Evolutionary conservation across 2,797 vertebrate genomes (phyloP).

Genomic region (Lepilemur septentrionalis): DNA sequence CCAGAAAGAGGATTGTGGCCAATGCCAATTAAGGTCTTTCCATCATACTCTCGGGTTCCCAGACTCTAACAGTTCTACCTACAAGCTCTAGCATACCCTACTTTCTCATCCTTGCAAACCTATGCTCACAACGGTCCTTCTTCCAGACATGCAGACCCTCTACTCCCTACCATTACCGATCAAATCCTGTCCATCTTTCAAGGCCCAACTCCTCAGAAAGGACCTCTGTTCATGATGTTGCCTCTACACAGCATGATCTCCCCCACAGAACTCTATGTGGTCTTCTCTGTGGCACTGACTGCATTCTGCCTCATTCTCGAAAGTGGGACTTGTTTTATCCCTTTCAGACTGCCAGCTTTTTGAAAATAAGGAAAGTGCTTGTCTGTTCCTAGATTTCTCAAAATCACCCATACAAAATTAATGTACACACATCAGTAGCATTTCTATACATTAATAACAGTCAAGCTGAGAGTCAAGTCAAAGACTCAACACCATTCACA

Average conservation of each 20-base stretch:
- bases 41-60: neutral
- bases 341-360: neutral
- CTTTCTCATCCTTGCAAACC: neutral
- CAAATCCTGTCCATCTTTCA: neutral
- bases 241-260: neutral
- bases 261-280: neutral
- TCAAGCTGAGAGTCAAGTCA: neutral
- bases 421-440: neutral
- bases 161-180: neutral
- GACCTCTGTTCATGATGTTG: neutral
- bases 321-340: neutral
- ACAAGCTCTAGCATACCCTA: neutral
- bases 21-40: neutral
- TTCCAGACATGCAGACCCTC: neutral
- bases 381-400: neutral
- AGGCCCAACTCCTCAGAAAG: neutral
- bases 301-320: constrained; percentile 1
- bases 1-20: neutral
- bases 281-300: neutral
- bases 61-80: neutral
- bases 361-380: neutral
- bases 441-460: neutral
- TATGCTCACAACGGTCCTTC: neutral
- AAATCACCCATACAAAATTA: neutral
- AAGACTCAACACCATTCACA: neutral